phyloP scores from a whole-genome alignment of 2,888 invertebrate genomes.

The Noctua comes region DNA sequence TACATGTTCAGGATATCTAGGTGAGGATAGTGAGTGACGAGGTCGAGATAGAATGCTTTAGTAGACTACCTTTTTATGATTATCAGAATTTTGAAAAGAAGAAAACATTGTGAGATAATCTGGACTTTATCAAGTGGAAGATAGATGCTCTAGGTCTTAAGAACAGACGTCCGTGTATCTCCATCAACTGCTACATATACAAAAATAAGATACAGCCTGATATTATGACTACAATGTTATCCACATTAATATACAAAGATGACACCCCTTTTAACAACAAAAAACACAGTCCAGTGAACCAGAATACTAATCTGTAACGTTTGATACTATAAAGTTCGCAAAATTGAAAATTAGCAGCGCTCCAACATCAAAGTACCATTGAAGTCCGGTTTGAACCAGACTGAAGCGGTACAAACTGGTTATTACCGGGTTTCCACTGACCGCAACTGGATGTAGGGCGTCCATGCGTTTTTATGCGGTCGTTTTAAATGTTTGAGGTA shows the following conservation, averaged over 20 bases:
- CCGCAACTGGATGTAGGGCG: conserved; percentile 64
- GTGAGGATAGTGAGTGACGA: neutral
- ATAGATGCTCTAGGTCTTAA: neutral
- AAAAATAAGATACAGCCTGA: neutral
- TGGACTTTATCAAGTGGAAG: neutral
- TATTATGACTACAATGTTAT: neutral
- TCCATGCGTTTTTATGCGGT: conserved; percentile 72
- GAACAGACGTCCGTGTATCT: neutral
- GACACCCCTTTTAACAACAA: neutral
- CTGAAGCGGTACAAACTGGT: conserved; percentile 67
- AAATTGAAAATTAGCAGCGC: conserved; percentile 68
- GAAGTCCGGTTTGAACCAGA: conserved; percentile 66
- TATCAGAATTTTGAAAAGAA: neutral
- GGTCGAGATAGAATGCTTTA: neutral
- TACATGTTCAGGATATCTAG: neutral
- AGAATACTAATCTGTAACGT: conserved; percentile 50
- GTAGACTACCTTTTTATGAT: neutral
- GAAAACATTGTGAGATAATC: neutral
- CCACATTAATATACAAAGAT: neutral
- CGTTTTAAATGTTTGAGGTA: conserved; percentile 64
- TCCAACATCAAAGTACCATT: conserved; percentile 75
- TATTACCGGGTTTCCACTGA: conserved; percentile 77
- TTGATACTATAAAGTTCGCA: conserved; percentile 65
- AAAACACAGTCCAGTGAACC: conserved; percentile 30
- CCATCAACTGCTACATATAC: neutral